Percentiles rank a stretch among this genome's conserved stretches.
phyloP scores from a whole-genome alignment of 2,797 vertebrate genomes.

The Tauraco hartlaubi region DNA sequence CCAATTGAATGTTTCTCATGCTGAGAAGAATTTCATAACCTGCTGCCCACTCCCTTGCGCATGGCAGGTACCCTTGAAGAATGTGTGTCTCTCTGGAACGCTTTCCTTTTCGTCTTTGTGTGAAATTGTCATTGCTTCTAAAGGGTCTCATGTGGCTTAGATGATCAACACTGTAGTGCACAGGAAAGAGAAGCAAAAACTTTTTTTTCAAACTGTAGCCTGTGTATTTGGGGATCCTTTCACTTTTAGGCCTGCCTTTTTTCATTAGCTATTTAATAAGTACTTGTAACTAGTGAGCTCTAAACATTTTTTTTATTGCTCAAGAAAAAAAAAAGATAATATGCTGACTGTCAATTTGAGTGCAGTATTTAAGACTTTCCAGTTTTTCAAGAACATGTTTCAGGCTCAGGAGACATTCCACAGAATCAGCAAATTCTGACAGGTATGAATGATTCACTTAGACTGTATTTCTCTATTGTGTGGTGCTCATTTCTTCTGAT shows the following conservation, averaged over 20 bases:
- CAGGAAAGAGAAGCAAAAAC: background rate
- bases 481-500: background rate
- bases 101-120: background rate
- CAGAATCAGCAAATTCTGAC: conserved; percentile 31
- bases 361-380: background rate
- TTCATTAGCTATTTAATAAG: background rate
- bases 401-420: background rate
- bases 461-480: background rate
- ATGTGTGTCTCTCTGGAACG: background rate
- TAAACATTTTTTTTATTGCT: background rate
- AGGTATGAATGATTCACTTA: conserved; percentile 11
- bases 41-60: background rate
- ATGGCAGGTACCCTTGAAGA: background rate
- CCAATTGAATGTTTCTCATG: background rate
- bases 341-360: background rate
- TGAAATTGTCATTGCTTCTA: background rate
- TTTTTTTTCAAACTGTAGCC: background rate
- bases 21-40: background rate
- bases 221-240: background rate
- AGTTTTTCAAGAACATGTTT: background rate
- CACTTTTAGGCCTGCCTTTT: background rate
- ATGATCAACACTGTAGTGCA: background rate
- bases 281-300: background rate
- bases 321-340: background rate
- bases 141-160: background rate